Conservation (phyloP, 2,888 invertebrate species). For the Drosophila nigricruria region DNA sequence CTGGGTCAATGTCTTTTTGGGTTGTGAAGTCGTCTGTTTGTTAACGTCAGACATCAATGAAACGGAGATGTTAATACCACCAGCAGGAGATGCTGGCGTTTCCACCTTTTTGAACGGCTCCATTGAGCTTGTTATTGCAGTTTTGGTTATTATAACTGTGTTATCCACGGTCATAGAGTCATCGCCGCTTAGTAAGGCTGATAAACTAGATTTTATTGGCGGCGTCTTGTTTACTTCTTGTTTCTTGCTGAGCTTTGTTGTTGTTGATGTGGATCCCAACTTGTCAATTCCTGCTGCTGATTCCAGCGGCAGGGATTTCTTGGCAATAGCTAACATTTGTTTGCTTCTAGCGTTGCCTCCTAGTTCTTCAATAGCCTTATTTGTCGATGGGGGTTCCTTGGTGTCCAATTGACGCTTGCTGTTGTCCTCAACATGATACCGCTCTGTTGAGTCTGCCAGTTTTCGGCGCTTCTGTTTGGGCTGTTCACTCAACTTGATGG, state of each 20-base stretch:
- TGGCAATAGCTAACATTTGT: neutral
- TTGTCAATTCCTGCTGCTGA: neutral
- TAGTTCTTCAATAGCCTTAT: neutral
- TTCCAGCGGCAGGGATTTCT: neutral
- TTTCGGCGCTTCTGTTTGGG: slow-evolving; percentile 31
- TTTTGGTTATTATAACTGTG: slow-evolving; percentile 51
- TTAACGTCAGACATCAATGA: slow-evolving; percentile 32
- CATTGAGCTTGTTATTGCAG: neutral
- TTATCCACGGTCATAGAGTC: slow-evolving; percentile 10
- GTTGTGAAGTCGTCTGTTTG: neutral
- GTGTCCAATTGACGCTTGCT: neutral
- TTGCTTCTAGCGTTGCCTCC: neutral
- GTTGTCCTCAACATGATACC: neutral
- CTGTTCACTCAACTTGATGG: neutral
- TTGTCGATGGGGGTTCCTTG: neutral
- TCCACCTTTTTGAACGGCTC: slow-evolving; percentile 24
- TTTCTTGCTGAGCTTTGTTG: slow-evolving; percentile 3
- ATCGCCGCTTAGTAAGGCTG: slow-evolving; percentile 19
- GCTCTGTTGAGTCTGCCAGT: neutral
- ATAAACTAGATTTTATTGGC: slow-evolving; percentile 23
- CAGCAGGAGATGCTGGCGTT: neutral
- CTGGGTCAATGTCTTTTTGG: slow-evolving; percentile 26
- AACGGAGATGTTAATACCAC: slow-evolving; percentile 50
- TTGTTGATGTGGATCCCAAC: neutral
- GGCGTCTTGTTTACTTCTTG: neutral